Base-by-base conservation (phyloP, 2,888 invertebrate genomes). In the Margaritifera margaritifera region DNA sequence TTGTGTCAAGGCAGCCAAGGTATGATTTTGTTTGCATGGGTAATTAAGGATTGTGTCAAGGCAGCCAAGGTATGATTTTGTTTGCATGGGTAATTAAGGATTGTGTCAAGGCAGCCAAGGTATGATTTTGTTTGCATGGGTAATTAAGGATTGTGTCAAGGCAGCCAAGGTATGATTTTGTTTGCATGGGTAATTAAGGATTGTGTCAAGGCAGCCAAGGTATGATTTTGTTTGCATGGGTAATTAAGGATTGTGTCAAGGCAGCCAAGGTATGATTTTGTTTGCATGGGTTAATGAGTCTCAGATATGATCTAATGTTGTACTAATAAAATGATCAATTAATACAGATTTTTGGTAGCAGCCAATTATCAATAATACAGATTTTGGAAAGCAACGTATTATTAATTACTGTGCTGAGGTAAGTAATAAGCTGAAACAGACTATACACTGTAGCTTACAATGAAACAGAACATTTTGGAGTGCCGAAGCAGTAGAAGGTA, bases 1-100 rank as follows among this genome's bases (percentile, higher is more conserved):
- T 25, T 80, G 80, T 70, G 59, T 68, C 31, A 59, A 61, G 1
- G 52, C 54, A 54, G 72, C 77, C 18, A 54, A 71, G 69, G 79
- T 79, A 63, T 64, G 71, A 2, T 42, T 42, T 42, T 42, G 11
- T 42, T 42, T 42, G 42, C 42, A 42, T 42, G 42, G 11, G 4
- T 11, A 8, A 42, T 42, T 42, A 22, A 70, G 6, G 64, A 77
- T 25, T 80, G 80, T 70, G 59, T 68, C 31, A 59, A 61, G 1
- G 52, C 54, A 54, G 72, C 77, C 18, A 54, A 71, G 69, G 79
- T 79, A 63, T 64, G 71, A 2, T 42, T 42, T 42, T 42, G 11
- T 42, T 42, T 42, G 42, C 42, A 42, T 42, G 42, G 11, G 4
- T 11, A 8, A 42, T 82, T 64, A 22, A 70, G 6, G 64, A 77